Percentiles rank a stretch among this genome's conserved stretches.
These are phyloP conservation scores for Actinernus sp. DNA, from an alignment of 92 coral and sea anemone species.

Conservation along the genomic window DNA sequence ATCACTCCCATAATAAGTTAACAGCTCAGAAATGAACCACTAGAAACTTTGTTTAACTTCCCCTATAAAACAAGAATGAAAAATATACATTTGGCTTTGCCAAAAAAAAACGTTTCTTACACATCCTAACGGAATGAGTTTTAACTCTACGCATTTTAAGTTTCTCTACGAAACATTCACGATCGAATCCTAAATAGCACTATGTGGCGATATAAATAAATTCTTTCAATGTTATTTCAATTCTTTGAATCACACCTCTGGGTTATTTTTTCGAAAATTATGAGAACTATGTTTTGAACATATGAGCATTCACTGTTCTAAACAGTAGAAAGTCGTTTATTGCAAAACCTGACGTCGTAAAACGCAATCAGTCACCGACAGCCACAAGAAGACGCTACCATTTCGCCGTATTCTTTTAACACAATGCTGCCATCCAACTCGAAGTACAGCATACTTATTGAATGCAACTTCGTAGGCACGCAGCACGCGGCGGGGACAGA, in stretches of 20 bases:
- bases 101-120: not conserved
- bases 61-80: too few species aligned
- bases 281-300: too few species aligned
- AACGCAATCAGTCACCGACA: conserved; percentile 69
- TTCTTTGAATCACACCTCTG: too few species aligned
- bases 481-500: conserved; percentile 94
- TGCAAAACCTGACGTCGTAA: not conserved
- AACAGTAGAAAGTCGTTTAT: too few species aligned
- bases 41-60: not conserved
- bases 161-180: not conserved
- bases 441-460: conserved; percentile 84
- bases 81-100: conserved; percentile 3
- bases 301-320: too few species aligned
- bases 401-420: conserved; percentile 77
- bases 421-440: conserved; percentile 88
- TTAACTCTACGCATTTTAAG: not conserved
- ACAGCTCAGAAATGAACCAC: not conserved
- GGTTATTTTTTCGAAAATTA: too few species aligned
- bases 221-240: not conserved
- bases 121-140: not conserved
- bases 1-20: not conserved
- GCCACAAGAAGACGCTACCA: conserved; percentile 95
- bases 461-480: conserved; percentile 93
- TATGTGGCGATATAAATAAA: not conserved
- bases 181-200: too few species aligned